Evolutionary conservation across 2,797 vertebrate species (phyloP), one percentile per base, ranked within the genome.

Genomic region (Austrolebias charrua): DNA sequence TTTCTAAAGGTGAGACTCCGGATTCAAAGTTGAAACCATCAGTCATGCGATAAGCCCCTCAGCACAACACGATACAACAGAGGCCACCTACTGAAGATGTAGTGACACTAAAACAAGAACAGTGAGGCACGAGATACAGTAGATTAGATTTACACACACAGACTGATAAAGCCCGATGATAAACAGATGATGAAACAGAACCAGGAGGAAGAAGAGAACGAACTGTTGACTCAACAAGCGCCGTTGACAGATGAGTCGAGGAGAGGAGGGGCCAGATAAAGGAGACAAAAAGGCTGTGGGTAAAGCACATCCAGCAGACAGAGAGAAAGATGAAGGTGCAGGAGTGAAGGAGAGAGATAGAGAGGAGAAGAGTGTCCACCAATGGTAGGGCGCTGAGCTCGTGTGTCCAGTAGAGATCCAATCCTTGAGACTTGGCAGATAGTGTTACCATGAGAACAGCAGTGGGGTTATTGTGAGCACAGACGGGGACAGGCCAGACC

Each of bases 401-500:
- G 94, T 93, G 94, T 95, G 94, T 96, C 95, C 93, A 94, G 93
- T 91, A 86, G 55, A 95, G 95, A 96, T 94, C 92, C 95, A 95
- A 96, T 95, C 95, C 94, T 93, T 95, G 93, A 95, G 95, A 95
- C 93, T 93, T 95, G 94, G 94, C 94, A 95, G 94, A 96, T 95
- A 94, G 94, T 93, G 96, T 98, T 98, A 96, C 96, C 95, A 97
- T 98, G 96, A 97, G 96, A 98, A 98, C 95, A 94, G 94, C 94
- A 75, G 84, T 49, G 93, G 93, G 95, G 94, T 95, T 94, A 95
- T 95, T 96, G 94, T 96, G 93, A 69, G 45, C 44, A 19, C 35
- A 63, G 69, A 75, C 10, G 20, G 64, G 60, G 70, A 79, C 71
- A 88, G 83, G 79, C 79, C 82, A 94, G 93, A 90, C 92, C 92